Conservation (phyloP, 2,113 vertebrate species). For the Hippoglossus stenolepis region DNA sequence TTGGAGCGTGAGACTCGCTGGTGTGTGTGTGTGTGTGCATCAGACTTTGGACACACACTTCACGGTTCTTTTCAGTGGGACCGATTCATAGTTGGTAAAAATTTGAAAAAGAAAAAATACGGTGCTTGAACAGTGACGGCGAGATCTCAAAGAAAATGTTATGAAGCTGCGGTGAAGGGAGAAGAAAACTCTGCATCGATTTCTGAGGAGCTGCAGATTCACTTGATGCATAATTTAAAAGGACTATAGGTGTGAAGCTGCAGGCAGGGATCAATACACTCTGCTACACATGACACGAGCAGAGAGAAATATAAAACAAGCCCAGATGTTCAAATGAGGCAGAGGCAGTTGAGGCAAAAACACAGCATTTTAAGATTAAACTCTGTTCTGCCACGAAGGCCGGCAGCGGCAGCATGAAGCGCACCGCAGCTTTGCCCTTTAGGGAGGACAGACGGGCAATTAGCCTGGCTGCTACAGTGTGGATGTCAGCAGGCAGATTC, state of each 20-base stretch:
- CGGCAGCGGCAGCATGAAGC: neutral
- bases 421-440: conserved; percentile 30
- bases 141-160: too few relatives aligned
- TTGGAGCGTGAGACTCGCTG: too few relatives aligned
- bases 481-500: neutral
- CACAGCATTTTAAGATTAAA: neutral
- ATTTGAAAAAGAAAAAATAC: too few relatives aligned
- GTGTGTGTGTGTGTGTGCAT: too few relatives aligned
- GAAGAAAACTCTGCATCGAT: neutral
- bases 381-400: neutral
- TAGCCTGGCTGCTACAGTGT: neutral
- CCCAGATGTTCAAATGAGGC: neutral
- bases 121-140: too few relatives aligned
- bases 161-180: neutral
- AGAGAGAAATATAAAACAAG: conserved; percentile 5
- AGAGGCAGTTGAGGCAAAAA: too few relatives aligned
- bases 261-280: conserved; percentile 27
- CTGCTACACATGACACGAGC: neutral
- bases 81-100: too few relatives aligned
- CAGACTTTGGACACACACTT: too few relatives aligned
- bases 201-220: neutral
- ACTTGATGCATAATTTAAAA: conserved; percentile 45
- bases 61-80: too few relatives aligned
- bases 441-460: conserved; percentile 22
- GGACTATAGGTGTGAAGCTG: conserved; percentile 3